These are phyloP conservation scores for Cololabis saira DNA, from an alignment of 2,113 vertebrate species.

Conservation along the genomic window DNA sequence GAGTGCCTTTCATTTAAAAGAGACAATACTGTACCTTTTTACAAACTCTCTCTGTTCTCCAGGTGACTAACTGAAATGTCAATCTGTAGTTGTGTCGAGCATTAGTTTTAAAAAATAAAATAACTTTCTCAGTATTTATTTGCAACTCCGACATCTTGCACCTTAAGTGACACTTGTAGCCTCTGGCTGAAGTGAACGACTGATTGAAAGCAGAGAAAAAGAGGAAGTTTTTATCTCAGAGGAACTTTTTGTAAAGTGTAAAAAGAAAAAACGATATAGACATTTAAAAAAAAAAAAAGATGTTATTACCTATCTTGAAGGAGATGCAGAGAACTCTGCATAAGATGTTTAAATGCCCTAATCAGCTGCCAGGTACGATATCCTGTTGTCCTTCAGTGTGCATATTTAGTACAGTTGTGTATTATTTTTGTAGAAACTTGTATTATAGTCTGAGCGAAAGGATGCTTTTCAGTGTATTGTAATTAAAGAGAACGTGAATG, in stretches of 20 bases:
- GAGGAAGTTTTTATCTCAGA: constrained; percentile 64
- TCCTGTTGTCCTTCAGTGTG: constrained; percentile 52
- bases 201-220: constrained; percentile 42
- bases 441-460: constrained; percentile 79
- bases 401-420: constrained; percentile 68
- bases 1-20: constrained; percentile 69
- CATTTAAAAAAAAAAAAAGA: constrained; percentile 47
- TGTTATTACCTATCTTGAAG: constrained; percentile 78
- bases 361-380: constrained; percentile 58
- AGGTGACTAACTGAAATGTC: constrained; percentile 2
- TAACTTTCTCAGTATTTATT: constrained; percentile 25
- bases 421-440: constrained; percentile 83
- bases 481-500: constrained; percentile 64
- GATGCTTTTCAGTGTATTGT: constrained; percentile 83
- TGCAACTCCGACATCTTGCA: constrained; percentile 13
- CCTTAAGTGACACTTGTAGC: constrained; percentile 18
- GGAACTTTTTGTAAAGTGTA: constrained; percentile 79
- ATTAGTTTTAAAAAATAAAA: background rate
- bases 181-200: constrained; percentile 47
- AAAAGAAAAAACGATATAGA: constrained; percentile 73
- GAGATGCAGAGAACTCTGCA: constrained; percentile 72
- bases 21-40: constrained; percentile 33
- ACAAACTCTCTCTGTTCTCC: constrained; percentile 9
- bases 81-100: constrained; percentile 1
- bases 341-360: constrained; percentile 83